Conservation (phyloP, 2,113 vertebrate species). For the Martes martes region DNA sequence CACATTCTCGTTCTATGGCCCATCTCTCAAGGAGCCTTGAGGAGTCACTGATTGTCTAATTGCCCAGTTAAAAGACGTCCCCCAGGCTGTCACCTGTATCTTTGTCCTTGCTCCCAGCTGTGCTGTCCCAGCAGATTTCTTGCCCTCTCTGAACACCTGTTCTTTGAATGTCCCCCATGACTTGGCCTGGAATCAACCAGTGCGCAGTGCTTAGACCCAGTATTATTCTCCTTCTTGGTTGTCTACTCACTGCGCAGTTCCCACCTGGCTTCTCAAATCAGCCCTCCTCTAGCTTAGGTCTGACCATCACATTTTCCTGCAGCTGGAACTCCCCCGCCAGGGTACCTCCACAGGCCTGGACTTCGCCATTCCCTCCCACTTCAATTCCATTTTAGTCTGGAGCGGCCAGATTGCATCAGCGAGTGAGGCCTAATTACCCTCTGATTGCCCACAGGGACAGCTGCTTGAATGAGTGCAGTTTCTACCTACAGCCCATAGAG, state of each 20-base stretch:
- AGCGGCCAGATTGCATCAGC: constrained; percentile 21
- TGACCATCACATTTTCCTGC: neutral
- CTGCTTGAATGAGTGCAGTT: neutral
- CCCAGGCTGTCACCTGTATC: neutral
- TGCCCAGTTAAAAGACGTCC: neutral
- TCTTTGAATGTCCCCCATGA: neutral
- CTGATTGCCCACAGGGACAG: constrained; percentile 44
- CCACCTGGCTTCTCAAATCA: neutral
- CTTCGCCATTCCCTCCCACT: constrained; percentile 37
- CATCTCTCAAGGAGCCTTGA: neutral
- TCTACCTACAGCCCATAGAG: neutral
- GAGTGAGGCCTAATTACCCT: neutral
- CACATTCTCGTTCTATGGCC: neutral
- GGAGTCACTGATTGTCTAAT: neutral
- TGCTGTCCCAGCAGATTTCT: neutral
- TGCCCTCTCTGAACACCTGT: neutral
- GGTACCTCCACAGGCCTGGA: neutral
- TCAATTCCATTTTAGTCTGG: constrained; percentile 51
- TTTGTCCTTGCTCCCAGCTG: neutral
- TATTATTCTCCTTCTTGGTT: neutral
- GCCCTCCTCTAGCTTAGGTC: neutral
- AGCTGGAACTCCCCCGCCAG: neutral
- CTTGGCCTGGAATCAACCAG: neutral
- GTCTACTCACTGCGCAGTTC: neutral
- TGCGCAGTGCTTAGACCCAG: neutral